Conservation (phyloP, 53 echinoderm and acorn worm genomes). For the Paelopatides confundens region DNA sequence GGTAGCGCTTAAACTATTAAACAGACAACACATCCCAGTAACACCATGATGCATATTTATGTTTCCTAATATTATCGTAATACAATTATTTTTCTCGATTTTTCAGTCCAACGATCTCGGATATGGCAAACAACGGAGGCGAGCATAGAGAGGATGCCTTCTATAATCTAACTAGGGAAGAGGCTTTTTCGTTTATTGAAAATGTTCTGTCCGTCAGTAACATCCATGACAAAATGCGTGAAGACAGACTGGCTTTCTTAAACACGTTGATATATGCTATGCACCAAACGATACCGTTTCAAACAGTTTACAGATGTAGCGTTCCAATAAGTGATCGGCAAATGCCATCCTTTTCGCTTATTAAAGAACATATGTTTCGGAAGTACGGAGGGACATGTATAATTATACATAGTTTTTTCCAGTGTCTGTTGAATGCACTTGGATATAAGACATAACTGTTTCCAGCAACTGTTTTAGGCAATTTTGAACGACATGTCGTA, state of each 20-base stretch:
- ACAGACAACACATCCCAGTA: too few relatives aligned
- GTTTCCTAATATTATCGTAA: too few relatives aligned
- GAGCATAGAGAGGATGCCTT: too few relatives aligned
- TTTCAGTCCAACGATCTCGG: too few relatives aligned
- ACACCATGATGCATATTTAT: too few relatives aligned
- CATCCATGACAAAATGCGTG: background rate
- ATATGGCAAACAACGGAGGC: too few relatives aligned
- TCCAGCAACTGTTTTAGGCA: background rate
- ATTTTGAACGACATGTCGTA: background rate
- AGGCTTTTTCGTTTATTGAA: background rate
- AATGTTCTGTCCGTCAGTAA: background rate
- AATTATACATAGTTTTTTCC: background rate
- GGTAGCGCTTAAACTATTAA: too few relatives aligned
- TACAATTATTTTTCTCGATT: too few relatives aligned
- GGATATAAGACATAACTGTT: background rate
- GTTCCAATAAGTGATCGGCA: background rate
- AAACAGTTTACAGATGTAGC: background rate
- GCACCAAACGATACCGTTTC: background rate
- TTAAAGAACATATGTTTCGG: background rate
- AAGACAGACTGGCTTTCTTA: background rate
- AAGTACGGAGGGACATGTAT: background rate
- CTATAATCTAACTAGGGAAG: background rate
- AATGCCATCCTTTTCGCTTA: background rate
- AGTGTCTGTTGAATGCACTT: background rate
- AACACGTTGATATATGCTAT: background rate